These are phyloP conservation scores for Bucorvus abyssinicus DNA, from an alignment of 2,797 vertebrate species.

Conservation along the genomic window DNA sequence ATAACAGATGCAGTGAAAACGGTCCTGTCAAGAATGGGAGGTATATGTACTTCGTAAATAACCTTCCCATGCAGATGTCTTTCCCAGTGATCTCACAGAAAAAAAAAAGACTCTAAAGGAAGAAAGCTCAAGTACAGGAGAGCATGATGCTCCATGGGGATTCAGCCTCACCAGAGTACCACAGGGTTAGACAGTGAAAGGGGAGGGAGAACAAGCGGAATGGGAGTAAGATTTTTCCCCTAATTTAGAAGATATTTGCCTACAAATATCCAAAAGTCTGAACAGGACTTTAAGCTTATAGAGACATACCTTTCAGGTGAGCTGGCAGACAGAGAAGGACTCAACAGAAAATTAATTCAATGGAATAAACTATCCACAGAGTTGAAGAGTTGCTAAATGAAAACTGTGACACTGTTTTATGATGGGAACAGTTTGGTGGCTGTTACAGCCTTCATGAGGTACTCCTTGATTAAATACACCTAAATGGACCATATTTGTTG, in stretches of 20 bases:
- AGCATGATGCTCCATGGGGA: not conserved
- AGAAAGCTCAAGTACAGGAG: not conserved
- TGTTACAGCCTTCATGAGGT: not conserved
- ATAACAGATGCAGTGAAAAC: not conserved
- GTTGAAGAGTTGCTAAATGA: not conserved
- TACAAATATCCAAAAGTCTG: not conserved
- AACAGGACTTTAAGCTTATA: not conserved
- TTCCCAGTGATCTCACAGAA: not conserved
- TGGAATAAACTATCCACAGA: not conserved
- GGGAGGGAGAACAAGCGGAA: not conserved
- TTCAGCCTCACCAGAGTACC: not conserved
- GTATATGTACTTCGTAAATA: not conserved
- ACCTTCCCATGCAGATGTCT: not conserved
- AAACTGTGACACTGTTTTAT: not conserved
- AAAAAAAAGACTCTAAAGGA: not conserved
- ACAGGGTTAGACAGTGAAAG: not conserved
- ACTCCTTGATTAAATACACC: not conserved
- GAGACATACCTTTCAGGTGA: not conserved
- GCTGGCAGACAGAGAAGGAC: not conserved
- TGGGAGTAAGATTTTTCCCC: not conserved
- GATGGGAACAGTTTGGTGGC: not conserved
- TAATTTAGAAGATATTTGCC: not conserved
- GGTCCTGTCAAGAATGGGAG: not conserved
- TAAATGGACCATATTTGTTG: not conserved
- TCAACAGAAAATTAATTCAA: not conserved